Percentiles rank a stretch among this genome's conserved stretches.
These are phyloP conservation scores for Aldabrachelys gigantea DNA, from an alignment of 2,113 vertebrate species.

Conservation along the genomic window DNA sequence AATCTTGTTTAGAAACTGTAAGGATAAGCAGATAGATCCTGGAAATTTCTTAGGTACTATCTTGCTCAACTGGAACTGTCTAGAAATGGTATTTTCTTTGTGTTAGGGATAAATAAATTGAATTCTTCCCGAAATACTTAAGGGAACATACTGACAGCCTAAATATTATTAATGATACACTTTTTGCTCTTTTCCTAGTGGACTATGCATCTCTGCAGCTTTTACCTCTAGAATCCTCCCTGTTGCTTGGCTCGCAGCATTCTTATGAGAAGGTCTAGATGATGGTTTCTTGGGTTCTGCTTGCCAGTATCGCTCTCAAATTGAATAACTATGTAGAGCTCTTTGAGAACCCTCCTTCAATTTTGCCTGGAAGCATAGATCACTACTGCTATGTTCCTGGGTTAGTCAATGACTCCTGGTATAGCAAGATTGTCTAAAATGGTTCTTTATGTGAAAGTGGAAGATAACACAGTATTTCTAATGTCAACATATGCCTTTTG, in stretches of 20 bases:
- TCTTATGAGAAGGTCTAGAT: not conserved
- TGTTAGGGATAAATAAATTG: not conserved
- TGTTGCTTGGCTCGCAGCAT: not conserved
- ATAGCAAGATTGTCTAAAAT: conserved; percentile 4
- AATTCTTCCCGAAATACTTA: not conserved
- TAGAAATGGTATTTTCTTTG: not conserved
- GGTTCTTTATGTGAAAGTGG: not conserved
- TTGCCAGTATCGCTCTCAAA: not conserved
- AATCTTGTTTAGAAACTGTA: not conserved
- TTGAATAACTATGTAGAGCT: not conserved
- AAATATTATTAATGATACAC: not conserved
- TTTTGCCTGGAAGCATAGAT: not conserved
- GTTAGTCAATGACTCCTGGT: not conserved
- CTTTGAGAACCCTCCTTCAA: not conserved
- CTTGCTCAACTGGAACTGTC: not conserved
- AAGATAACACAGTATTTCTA: not conserved
- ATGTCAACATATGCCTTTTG: not conserved
- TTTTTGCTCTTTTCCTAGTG: not conserved
- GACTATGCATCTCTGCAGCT: not conserved
- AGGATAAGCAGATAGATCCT: not conserved
- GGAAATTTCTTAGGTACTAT: not conserved
- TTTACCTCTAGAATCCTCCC: not conserved
- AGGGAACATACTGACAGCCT: not conserved
- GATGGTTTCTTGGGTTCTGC: not conserved
- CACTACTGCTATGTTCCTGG: not conserved